Evolutionary conservation across 2,888 invertebrate genomes (phyloP).

Genomic region (Griposia aprilina): DNA sequence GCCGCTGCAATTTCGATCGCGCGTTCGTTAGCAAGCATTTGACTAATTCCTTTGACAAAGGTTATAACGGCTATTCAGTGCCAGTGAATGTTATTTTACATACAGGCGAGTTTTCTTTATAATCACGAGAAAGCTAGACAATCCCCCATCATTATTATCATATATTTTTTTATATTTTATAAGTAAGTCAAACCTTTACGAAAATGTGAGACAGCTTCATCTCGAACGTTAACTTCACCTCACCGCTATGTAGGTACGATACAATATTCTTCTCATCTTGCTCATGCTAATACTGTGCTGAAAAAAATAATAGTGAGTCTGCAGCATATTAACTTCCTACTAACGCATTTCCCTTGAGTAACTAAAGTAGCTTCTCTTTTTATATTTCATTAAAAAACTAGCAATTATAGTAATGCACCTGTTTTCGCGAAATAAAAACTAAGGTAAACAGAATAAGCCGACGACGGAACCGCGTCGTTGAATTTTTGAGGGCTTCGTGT

Average conservation of each 20-base stretch:
- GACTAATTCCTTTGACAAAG: slow-evolving; percentile 12
- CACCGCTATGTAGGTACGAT: background rate
- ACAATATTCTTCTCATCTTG: background rate
- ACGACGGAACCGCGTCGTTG: slow-evolving; percentile 77
- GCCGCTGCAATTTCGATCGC: slow-evolving; percentile 33
- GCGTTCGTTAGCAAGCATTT: slow-evolving; percentile 44
- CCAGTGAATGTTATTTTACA: background rate
- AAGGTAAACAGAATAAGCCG: slow-evolving; percentile 76
- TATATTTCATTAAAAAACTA: slow-evolving; percentile 34
- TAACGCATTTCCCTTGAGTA: slow-evolving; percentile 22
- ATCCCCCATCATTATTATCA: too few species aligned
- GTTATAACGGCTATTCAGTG: background rate
- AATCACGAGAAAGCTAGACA: background rate
- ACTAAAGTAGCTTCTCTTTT: background rate
- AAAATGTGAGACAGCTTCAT: background rate
- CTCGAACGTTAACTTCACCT: background rate
- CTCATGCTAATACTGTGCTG: too few species aligned
- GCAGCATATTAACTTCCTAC: background rate
- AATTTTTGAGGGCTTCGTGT: slow-evolving; percentile 86
- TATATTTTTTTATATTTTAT: background rate
- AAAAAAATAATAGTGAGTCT: background rate
- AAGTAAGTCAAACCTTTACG: background rate
- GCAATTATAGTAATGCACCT: slow-evolving; percentile 62
- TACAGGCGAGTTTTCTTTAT: background rate
- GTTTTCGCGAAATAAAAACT: slow-evolving; percentile 47